Evolutionary conservation across 1,140 invertebrate species (phyloP), one percentile per base, ranked within the genome.

Genomic region (Coptotermes formosanus): DNA sequence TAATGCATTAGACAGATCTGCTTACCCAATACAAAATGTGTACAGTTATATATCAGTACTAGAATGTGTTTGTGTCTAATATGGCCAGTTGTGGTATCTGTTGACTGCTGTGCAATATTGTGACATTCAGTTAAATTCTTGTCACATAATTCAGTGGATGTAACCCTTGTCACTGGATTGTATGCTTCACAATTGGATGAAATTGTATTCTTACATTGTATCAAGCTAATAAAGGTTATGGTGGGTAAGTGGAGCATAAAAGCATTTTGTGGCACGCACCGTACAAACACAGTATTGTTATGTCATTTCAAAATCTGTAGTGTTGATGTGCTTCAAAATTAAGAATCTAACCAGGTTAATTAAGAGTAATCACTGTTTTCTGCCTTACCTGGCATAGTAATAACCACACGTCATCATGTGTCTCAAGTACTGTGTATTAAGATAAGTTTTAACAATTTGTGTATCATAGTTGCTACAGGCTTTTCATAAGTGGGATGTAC

Each of bases 381-480:
- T n/a, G n/a, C 9, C 64, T 75, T 11, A 30, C n/a, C 25, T 75
- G 64, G n/a, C 59, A 9, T 64, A 64, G 59, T 64, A 19, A 8
- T 64, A 64, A 64, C 48, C 16, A 48, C 48, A 48, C 16, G 16
- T 6, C 16, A 11, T 12, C 2, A 48, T 11, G 9, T 48, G 16
- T 48, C 48, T 48, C 2, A 48, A 55, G 52, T 55, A 21, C 52
- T 55, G 14, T 55, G 52, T 75, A n/a, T 30, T 75, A 64, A 64
- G 59, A 75, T 75, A 75, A 75, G 64, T 75, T 75, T 75, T 75
- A 75, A 25, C 64, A 75, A 14, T 75, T 59, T 75, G 25, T 75
- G 64, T 75, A 30, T 30, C 8, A n/a, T 75, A 75, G n/a, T 30
- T 75, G 64, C 64, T 75, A 75, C 64, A 75, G 64, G 64, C 64